Base-by-base conservation (phyloP, 2,113 vertebrate species). In the Scomber colias region DNA sequence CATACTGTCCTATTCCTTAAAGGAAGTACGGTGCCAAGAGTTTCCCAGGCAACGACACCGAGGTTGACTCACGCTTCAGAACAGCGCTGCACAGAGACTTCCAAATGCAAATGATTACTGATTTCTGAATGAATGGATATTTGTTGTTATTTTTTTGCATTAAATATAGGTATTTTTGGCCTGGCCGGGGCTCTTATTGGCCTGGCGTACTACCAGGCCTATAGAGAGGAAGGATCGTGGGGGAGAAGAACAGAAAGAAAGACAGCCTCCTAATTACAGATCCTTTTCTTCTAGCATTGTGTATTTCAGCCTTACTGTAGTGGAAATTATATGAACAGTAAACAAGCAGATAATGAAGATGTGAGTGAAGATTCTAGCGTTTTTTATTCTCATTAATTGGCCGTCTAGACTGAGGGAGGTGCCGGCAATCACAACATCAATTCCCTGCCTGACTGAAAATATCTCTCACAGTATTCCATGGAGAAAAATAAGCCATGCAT, bases 381-480 rank as follows among this genome's bases (percentile, higher is more conserved):
- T 27, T 72, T 53, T 77, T 60, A 56, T 79, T 82, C 75, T 75
- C 68, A 82, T 88, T 66, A 77, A 27, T 51, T 27, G 30, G n/a
- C 44, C 1, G 77, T 84, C 83, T 75, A 68, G 74, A 85, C 83
- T 48, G 55, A 64, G 31, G 13, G 69, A 87, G 60, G 13, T 57
- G 67, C 60, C 56, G 46, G 71, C 3, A 67, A 65, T 66, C 57
- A 57, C 54, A 67, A 56, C 66, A 72, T 68, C 11, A 31, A n/a
- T 74, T 61, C 51, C 8, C 53, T 44, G 5, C 11, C 50, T 3
- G 4, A 13, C 57, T 68, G 61, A 53, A 59, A 78, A 71, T 51
- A 75, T 56, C 19, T 31, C 45, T 67, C 27, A 51, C 50, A 71
- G 55, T 17, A 71, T 71, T 71, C 74, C 31, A 30, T 14, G 49